Evolutionary conservation across 1,140 invertebrate genomes (phyloP).

Genomic region (Drosophila takahashii): DNA sequence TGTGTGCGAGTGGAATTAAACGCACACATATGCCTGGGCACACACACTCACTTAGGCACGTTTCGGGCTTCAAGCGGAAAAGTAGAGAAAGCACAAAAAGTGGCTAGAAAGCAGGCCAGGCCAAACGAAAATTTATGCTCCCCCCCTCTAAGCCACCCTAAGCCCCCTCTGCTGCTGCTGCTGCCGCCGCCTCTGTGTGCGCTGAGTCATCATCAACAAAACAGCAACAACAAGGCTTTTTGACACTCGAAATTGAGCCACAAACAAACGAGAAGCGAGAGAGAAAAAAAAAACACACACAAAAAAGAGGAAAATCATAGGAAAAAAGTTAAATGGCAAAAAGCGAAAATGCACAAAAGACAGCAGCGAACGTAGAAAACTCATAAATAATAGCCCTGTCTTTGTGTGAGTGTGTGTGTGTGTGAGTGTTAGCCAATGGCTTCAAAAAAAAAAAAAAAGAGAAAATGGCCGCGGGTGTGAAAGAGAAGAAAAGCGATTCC

Average conservation of each 20-base stretch:
- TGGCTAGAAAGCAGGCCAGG: constrained; percentile 14
- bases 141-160: no score
- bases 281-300: background rate
- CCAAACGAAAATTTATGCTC: background rate
- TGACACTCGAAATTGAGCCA: constrained; percentile 79
- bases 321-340: constrained; percentile 70
- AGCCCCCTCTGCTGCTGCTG: no score
- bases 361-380: constrained; percentile 71
- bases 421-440: constrained; percentile 4
- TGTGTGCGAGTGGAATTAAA: background rate
- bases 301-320: background rate
- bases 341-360: constrained; percentile 72
- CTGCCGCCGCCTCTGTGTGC: constrained; percentile 8
- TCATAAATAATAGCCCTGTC: constrained; percentile 71
- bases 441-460: background rate
- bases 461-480: background rate
- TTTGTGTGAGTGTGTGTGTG: constrained; percentile 17
- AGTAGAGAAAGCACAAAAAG: constrained; percentile 24
- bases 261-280: constrained; percentile 34
- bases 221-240: constrained; percentile 46
- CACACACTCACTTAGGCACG: constrained; percentile 28
- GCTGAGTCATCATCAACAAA: constrained; percentile 68
- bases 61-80: constrained; percentile 33
- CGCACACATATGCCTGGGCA: constrained; percentile 12
- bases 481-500: constrained; percentile 34